Conservation (phyloP, 2,888 invertebrate species). For the Agrochola circellaris region DNA sequence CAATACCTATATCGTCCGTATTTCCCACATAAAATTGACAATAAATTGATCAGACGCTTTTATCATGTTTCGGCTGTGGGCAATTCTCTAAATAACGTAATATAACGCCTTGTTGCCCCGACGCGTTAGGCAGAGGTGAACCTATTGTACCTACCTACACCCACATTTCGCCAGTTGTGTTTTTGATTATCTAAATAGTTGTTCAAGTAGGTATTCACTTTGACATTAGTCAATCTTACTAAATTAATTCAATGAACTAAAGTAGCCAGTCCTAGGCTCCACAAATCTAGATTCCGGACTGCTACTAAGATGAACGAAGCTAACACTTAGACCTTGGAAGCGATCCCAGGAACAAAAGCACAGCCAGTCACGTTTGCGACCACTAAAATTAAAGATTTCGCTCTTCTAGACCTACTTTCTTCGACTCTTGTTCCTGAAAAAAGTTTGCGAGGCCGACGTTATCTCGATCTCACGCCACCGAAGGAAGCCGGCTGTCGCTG, state of each 20-base stretch:
- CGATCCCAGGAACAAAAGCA: not conserved
- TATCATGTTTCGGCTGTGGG: not conserved
- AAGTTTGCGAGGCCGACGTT: not conserved
- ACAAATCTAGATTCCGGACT: not conserved
- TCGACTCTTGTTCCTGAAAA: not conserved
- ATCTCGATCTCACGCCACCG: too few species aligned
- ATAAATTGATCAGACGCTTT: constrained; percentile 1
- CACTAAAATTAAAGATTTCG: not conserved
- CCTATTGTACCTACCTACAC: too few species aligned
- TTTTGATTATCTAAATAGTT: too few species aligned
- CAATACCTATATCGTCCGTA: constrained; percentile 17
- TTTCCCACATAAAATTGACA: constrained; percentile 39
- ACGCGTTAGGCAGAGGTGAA: too few species aligned
- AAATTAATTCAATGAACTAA: not conserved
- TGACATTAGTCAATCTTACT: not conserved
- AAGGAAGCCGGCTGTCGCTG: too few species aligned
- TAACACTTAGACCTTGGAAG: not conserved
- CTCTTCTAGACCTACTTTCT: not conserved
- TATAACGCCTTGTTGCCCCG: too few species aligned
- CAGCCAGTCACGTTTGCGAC: not conserved
- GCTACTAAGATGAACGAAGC: not conserved
- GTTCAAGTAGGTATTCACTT: not conserved
- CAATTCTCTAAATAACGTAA: not conserved
- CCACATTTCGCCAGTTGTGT: too few species aligned
- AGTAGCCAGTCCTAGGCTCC: not conserved